Base-by-base conservation (phyloP, 2,888 invertebrate genomes). In the Blastobasis adustella region DNA sequence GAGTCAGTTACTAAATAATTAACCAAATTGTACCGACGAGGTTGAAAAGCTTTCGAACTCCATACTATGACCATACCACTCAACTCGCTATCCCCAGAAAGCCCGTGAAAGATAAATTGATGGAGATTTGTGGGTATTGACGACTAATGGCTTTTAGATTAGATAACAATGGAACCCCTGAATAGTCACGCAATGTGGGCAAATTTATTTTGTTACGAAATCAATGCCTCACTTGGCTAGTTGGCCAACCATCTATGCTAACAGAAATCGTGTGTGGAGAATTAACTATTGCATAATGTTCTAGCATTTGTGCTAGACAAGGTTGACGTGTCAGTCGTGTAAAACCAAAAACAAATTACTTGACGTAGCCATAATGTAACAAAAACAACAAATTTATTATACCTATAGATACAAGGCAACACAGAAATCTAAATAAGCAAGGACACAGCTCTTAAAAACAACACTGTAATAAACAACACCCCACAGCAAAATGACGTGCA, bases 141-240 rank as follows among this genome's bases (percentile, higher is more conserved):
- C 53, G 54, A 59, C 53, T 61, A 61, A 62, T 65, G 59, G 61
- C 63, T 57, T 55, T 54, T 47, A 60, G 69, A 73, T 75, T 62
- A 73, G 69, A 71, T 67, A 72, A 65, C 63, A 61, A 64, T 61
- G 56, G 58, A 58, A 61, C 44, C 53, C 55, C 23, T 54, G 10
- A 54, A 54, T 53, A 55, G 54, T 46, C 51, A 52, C 10, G 36
- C 41, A 44, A 46, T 38, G 37, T 46, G 6, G 36, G 41, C 47
- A 47, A 47, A 47, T 10, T 47, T 9, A 5, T 10, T 10, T 10
- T 39, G 4, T 47, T 47, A 41, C 47, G 47, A 47, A 41, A 47
- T 47, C 47, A 9, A 6, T n/a, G 49, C 41, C 23, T 23, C 23
- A 23, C 23, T 23, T 23, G 23, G 23, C 23, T 23, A 23, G 23